Percentiles rank a stretch among this genome's conserved stretches.
Evolutionary conservation across 2,888 invertebrate genomes (phyloP).

Genomic region (Germaria angustata): DNA sequence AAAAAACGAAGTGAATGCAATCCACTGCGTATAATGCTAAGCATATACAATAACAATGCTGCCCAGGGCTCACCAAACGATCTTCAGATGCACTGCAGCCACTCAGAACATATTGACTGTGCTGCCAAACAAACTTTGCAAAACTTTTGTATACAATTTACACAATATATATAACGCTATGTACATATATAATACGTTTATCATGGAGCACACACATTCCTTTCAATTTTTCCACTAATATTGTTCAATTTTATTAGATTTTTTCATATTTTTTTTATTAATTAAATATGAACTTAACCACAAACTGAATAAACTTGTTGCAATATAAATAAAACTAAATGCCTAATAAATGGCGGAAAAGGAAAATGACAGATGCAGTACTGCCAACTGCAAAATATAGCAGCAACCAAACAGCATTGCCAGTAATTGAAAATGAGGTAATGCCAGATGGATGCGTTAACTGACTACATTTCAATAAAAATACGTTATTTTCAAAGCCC

Average conservation of each 20-base stretch:
- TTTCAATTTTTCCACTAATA: background rate
- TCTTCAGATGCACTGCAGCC: background rate
- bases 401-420: background rate
- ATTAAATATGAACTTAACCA: background rate
- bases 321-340: background rate
- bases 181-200: background rate
- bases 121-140: background rate
- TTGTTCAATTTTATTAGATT: background rate
- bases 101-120: background rate
- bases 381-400: background rate
- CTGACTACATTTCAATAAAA: background rate
- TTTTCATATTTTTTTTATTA: background rate
- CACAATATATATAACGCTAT: background rate
- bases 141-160: background rate
- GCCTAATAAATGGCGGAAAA: background rate
- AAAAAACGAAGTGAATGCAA: no score
- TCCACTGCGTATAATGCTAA: no score
- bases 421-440: background rate
- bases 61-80: background rate
- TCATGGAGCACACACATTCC: background rate
- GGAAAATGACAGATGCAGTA: background rate
- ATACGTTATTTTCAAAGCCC: no score
- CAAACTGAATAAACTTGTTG: background rate
- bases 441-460: background rate
- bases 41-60: background rate